Conservation (phyloP, 2,888 invertebrate species). For the Ectemnius lituratus region DNA sequence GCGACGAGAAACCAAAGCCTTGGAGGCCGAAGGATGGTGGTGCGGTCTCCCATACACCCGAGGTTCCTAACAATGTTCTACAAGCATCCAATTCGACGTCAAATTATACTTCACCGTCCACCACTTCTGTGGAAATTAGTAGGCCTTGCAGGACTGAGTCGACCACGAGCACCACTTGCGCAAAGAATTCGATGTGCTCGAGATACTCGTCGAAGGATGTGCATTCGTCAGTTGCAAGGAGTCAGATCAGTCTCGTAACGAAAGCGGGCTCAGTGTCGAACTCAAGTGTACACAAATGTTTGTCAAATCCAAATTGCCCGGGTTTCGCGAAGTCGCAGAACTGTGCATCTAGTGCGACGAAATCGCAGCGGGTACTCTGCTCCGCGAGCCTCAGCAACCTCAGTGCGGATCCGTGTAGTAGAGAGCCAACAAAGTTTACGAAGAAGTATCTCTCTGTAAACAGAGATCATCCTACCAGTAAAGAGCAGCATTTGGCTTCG, state of each 20-base stretch:
- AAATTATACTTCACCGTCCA: slow-evolving; percentile 23
- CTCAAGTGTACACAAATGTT: slow-evolving; percentile 62
- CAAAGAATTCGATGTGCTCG: slow-evolving; percentile 32
- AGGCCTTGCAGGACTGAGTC: slow-evolving; percentile 41
- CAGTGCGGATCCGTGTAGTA: slow-evolving; percentile 30
- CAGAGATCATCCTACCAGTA: slow-evolving; percentile 32
- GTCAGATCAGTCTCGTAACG: slow-evolving; percentile 15
- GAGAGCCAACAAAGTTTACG: slow-evolving; percentile 30
- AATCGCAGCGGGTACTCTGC: slow-evolving; percentile 51
- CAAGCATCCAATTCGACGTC: slow-evolving; percentile 25
- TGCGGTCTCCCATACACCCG: background rate
- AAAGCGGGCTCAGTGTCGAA: slow-evolving; percentile 15
- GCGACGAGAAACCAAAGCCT: slow-evolving; percentile 3
- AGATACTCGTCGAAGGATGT: slow-evolving; percentile 40
- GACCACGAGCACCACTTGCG: slow-evolving; percentile 12
- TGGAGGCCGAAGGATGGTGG: slow-evolving; percentile 27
- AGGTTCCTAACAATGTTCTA: slow-evolving; percentile 12
- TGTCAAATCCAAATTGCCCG: slow-evolving; percentile 63
- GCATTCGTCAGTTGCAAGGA: slow-evolving; percentile 10
- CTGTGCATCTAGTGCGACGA: slow-evolving; percentile 41
- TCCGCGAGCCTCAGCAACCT: slow-evolving; percentile 37
- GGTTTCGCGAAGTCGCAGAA: slow-evolving; percentile 42
- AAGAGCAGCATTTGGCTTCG: slow-evolving; percentile 38
- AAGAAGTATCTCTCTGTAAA: slow-evolving; percentile 33
- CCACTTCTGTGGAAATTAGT: slow-evolving; percentile 18